These are phyloP conservation scores for Cyphomyrus discorhynchus DNA, from an alignment of 2,113 vertebrate genomes.

Conservation along the genomic window DNA sequence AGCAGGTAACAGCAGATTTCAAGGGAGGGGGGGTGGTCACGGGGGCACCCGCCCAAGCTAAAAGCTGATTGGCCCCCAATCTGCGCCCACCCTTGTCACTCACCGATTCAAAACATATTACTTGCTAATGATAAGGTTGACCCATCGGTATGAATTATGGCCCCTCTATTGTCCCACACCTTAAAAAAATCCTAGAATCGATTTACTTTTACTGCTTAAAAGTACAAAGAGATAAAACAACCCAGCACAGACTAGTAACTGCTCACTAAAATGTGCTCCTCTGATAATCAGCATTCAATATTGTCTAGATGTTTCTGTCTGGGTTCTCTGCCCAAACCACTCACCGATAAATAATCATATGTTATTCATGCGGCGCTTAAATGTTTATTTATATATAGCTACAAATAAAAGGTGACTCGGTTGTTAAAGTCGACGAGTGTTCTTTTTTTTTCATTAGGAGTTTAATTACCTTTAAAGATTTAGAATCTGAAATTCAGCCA, in stretches of 20 bases:
- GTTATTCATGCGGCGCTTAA: neutral
- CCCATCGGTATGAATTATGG: neutral
- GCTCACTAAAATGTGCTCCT: neutral
- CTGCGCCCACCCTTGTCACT: neutral
- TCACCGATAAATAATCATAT: neutral
- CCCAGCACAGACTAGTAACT: neutral
- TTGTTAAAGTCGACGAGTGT: neutral
- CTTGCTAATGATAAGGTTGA: neutral
- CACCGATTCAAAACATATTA: neutral
- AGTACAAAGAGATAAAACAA: neutral
- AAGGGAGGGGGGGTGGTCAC: neutral
- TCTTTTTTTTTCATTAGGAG: neutral
- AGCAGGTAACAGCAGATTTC: neutral
- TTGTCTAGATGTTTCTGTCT: neutral
- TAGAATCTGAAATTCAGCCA: neutral
- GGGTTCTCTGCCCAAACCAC: neutral
- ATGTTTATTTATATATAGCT: neutral
- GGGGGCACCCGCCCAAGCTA: neutral
- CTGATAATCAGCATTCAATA: neutral
- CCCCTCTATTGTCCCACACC: neutral
- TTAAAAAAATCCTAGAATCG: neutral
- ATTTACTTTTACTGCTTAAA: neutral
- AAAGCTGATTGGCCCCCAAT: neutral
- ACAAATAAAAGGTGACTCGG: neutral
- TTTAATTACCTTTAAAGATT: slow-evolving; percentile 1